phyloP scores from a whole-genome alignment of 2,797 vertebrate species.

The Xyrichtys novacula region DNA sequence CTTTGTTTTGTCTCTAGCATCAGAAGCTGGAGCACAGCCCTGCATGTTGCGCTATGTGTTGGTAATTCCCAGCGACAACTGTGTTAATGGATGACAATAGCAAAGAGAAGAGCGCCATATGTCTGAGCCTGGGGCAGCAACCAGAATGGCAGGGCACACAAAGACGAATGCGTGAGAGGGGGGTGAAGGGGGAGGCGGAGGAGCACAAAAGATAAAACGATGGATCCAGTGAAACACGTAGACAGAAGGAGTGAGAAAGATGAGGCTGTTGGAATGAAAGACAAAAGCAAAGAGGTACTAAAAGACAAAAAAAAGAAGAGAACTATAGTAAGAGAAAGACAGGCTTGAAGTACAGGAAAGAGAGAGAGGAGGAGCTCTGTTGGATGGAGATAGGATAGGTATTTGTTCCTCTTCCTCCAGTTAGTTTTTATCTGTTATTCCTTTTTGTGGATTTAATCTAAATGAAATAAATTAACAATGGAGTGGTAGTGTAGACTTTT shows the following conservation, averaged over 20 bases:
- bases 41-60: constrained; percentile 67
- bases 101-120: constrained; percentile 79
- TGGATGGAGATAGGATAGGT: too few relatives aligned
- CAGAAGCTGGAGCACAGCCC: constrained; percentile 57
- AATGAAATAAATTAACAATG: too few relatives aligned
- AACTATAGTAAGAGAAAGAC: constrained; percentile 1
- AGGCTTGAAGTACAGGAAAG: too few relatives aligned
- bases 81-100: constrained; percentile 83
- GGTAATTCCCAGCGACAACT: constrained; percentile 82
- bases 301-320: neutral
- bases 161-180: constrained; percentile 53
- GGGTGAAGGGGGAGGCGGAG: constrained; percentile 32
- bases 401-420: too few relatives aligned
- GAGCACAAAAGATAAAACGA: constrained; percentile 1
- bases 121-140: constrained; percentile 77
- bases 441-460: too few relatives aligned
- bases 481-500: too few relatives aligned
- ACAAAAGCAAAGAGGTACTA: constrained; percentile 32
- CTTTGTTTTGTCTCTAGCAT: constrained; percentile 62
- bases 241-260: constrained; percentile 4
- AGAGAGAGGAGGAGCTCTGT: too few relatives aligned
- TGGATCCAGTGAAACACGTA: constrained; percentile 10
- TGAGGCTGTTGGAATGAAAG: constrained; percentile 25
- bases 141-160: constrained; percentile 76
- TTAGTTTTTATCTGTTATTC: too few relatives aligned